Base-by-base conservation (phyloP, 2,113 vertebrate species). In the Chitala chitala region DNA sequence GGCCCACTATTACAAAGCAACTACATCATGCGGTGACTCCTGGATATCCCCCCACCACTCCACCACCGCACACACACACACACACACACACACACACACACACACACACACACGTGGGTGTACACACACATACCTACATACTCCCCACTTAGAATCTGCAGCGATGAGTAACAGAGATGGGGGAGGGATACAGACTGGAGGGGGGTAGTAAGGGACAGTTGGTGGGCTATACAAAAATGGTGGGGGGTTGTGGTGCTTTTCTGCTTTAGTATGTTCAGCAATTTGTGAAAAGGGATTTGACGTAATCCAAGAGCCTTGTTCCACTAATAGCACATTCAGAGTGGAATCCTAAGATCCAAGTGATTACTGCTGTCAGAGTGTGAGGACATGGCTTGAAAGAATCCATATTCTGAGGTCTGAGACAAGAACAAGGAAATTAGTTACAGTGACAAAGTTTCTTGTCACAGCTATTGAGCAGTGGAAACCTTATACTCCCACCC, bases 1-100 rank as follows among this genome's bases (percentile, higher is more conserved):
- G 88, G 91, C 88, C 68, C 90, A 83, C 81, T 78, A 79, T 84
- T 84, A 78, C 85, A 84, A 81, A 78, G 69, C 78, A 69, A 51
- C 46, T 78, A 83, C 81, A 84, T 88, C 82, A 79, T 80, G 78
- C 81, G 80, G 84, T 85, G 82, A 86, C 81, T 82, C 79, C 55
- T 74, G 77, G 72, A 83, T 79, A 86, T 82, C 78, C 54, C 75
- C 75, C 51, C 46, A 71, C 69, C 68, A 66, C 55, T 77, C n/a
- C 44, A 33, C 36, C 46, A 51, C 69, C 48, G 22, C 69, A 2
- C 31, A 33, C 44, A 26, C 7, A 53, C 65, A n/a, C n/a, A n/a
- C n/a, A n/a, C n/a, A n/a, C n/a, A n/a, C n/a, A n/a, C n/a, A n/a
- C n/a, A n/a, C n/a, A n/a, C n/a, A n/a, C n/a, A n/a, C n/a, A n/a